These are phyloP conservation scores for Xenopus petersii DNA, from an alignment of 2,797 vertebrate species.

Conservation along the genomic window DNA sequence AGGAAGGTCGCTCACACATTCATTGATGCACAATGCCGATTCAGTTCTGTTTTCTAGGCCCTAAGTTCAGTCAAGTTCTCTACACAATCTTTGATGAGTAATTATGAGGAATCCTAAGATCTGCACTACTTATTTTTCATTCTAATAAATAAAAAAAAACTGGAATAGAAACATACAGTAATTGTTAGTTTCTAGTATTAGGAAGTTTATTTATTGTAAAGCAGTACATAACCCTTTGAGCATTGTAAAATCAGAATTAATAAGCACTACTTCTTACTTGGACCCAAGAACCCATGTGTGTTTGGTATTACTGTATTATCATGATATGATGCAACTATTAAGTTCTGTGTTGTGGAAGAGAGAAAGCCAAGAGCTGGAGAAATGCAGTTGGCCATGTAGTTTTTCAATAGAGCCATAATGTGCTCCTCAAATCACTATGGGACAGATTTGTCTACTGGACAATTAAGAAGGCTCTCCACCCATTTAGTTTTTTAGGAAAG, in stretches of 20 bases:
- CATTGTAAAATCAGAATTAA: slow-evolving; percentile 67
- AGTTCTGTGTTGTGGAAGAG: too few relatives aligned
- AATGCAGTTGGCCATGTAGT: too few relatives aligned
- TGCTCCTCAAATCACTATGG: too few relatives aligned
- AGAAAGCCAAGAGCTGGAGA: too few relatives aligned
- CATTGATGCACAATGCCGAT: not conserved
- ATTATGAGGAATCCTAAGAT: slow-evolving; percentile 57
- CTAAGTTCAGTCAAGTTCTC: slow-evolving; percentile 60
- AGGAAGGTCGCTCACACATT: slow-evolving; percentile 1
- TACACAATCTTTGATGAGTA: slow-evolving; percentile 58
- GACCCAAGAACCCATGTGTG: not conserved
- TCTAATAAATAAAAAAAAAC: slow-evolving; percentile 56
- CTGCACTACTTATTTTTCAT: slow-evolving; percentile 63
- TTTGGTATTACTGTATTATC: not conserved
- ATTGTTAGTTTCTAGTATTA: slow-evolving; percentile 69
- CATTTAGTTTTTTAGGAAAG: too few relatives aligned
- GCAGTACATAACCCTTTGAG: slow-evolving; percentile 78
- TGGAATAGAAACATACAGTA: slow-evolving; percentile 75
- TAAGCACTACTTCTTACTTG: not conserved
- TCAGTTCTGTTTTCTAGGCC: slow-evolving; percentile 39
- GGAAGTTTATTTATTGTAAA: slow-evolving; percentile 68
- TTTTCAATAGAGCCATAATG: too few relatives aligned
- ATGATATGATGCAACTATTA: too few relatives aligned
- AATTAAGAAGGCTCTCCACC: too few relatives aligned
- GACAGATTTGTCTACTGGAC: too few relatives aligned